A percentile compares a stretch with the other conserved stretches of the same genome.
Conservation (phyloP, 1,140 invertebrate species). For the Ostrea edulis region DNA sequence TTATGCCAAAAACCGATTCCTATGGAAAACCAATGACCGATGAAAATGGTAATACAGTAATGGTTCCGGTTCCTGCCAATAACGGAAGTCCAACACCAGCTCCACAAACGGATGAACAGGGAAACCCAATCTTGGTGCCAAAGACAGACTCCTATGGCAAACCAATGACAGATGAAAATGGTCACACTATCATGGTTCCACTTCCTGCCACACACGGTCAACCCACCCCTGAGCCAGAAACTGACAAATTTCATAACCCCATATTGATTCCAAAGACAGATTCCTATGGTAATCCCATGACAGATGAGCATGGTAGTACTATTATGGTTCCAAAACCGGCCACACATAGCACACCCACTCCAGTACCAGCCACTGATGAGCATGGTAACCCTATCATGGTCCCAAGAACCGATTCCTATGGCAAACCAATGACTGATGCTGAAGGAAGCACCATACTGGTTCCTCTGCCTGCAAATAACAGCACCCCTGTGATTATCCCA, state of each 20-base stretch:
- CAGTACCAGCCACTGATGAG: constrained; percentile 45
- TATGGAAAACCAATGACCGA: constrained; percentile 43
- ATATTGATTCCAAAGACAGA: constrained; percentile 44
- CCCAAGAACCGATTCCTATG: constrained; percentile 41
- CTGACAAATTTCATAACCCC: not conserved
- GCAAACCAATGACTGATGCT: constrained; percentile 36
- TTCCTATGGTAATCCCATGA: constrained; percentile 41
- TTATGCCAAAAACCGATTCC: not conserved
- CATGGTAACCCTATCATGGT: constrained; percentile 40
- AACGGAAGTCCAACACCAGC: constrained; percentile 37
- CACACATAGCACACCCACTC: constrained; percentile 36
- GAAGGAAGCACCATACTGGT: constrained; percentile 41
- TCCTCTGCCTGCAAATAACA: constrained; percentile 19
- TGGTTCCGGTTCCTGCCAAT: constrained; percentile 7
- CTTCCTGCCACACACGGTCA: constrained; percentile 9
- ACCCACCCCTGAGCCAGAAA: constrained; percentile 41
- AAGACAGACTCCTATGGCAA: constrained; percentile 29
- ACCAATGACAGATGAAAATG: constrained; percentile 42
- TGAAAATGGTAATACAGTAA: constrained; percentile 33
- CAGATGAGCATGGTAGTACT: constrained; percentile 45
- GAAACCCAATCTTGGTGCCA: constrained; percentile 37
- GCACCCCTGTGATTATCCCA: constrained; percentile 37
- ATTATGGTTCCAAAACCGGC: constrained; percentile 27
- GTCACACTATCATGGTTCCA: constrained; percentile 31
- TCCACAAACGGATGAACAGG: constrained; percentile 36